phyloP scores from a whole-genome alignment of 2,888 invertebrate species.

The Pseudolycoriella hygida region DNA sequence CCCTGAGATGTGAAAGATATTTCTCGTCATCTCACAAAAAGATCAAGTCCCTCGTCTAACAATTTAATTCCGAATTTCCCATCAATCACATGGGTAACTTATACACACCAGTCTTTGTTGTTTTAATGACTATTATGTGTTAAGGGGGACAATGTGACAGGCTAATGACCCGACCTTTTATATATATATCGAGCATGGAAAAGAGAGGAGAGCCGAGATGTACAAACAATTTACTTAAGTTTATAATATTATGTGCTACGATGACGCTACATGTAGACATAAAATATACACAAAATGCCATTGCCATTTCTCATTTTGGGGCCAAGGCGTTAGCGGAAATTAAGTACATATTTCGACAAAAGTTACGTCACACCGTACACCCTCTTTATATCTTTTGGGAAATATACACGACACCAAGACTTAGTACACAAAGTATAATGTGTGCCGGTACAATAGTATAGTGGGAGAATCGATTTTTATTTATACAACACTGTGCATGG shows the following conservation, averaged over 20 bases:
- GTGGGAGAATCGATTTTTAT: too few relatives aligned
- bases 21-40: too few relatives aligned
- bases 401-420: not conserved
- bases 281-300: not conserved
- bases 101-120: not conserved
- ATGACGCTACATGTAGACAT: too few relatives aligned
- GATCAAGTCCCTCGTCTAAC: too few relatives aligned
- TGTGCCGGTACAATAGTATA: too few relatives aligned
- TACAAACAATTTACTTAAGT: too few relatives aligned
- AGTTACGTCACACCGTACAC: not conserved
- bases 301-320: not conserved
- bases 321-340: conserved; percentile 1
- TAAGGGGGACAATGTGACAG: not conserved
- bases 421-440: too few relatives aligned
- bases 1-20: too few relatives aligned
- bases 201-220: too few relatives aligned
- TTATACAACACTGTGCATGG: too few relatives aligned
- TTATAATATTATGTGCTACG: too few relatives aligned
- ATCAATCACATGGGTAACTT: not conserved
- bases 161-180: conserved; percentile 1
- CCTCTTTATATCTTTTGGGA: not conserved
- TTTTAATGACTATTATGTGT: conserved; percentile 2
- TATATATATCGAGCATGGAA: not conserved
- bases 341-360: conserved; percentile 1
- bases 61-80: not conserved